Evolutionary conservation across 2,888 invertebrate genomes (phyloP), one percentile per base, ranked within the genome.

Genomic region (Heteromurus nitidus): DNA sequence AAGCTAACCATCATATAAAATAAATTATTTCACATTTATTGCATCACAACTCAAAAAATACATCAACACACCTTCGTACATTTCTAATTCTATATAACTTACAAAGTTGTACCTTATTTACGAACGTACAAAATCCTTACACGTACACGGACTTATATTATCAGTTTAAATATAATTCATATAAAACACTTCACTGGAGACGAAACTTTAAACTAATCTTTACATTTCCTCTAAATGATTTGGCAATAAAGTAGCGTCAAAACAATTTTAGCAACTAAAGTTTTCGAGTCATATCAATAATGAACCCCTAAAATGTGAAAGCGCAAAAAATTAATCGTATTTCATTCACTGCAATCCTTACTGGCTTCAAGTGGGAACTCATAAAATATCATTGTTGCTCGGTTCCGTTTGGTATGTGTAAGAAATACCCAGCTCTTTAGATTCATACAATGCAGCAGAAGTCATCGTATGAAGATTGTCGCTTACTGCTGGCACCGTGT

Each of bases 381-480:
- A 65, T 44, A 65, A 65, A 36, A 65, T n/a, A 55, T 69, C 69
- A 20, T 69, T 53, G 16, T 55, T 53, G 53, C 26, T 53, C 11
- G 55, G n/a, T 7, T 69, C 69, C n/a, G 69, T 53, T 47, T 76
- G 68, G 28, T 58, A 82, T 1, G 67, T 68, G 31, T 77, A 82
- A 7, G 77, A 55, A 24, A 82, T 53, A 3, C 82, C 82, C n/a
- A 82, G 44, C 26, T 82, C 82, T 42, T 77, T 82, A 18, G 82
- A 77, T 58, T 82, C 82, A 50, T 68, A 82, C 31, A 82, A 50
- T 9, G 67, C 77, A 26, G 77, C 77, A 22, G 68, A 20, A 36
- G 5, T 70, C 22, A 64, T 7, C 20, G 44, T 30, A n/a, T 9
- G 44, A 31, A 69, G 69, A 53, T 16, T 30, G 5, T 69, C 69